Evolutionary conservation across 2,113 vertebrate genomes (phyloP).

Genomic region (Pycnonotus jocosus): DNA sequence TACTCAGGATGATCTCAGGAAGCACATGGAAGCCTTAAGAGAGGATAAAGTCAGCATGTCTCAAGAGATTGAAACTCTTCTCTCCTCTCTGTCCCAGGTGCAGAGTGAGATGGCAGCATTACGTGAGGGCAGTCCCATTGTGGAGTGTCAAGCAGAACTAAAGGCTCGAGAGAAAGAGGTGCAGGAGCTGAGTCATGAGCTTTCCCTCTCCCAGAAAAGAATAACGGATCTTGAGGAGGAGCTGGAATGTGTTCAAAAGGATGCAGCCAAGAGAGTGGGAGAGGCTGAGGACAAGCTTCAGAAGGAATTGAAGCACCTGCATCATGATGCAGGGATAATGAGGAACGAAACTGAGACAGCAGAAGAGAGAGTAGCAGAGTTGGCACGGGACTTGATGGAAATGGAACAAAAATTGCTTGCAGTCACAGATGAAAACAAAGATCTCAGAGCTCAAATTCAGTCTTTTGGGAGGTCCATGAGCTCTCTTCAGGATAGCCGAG

Average conservation of each 20-base stretch:
- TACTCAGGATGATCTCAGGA: conserved; percentile 34
- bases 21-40: conserved; percentile 12
- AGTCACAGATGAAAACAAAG: conserved; percentile 78
- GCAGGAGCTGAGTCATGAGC: conserved; percentile 73
- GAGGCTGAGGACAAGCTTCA: conserved; percentile 67
- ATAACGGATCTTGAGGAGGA: conserved; percentile 67
- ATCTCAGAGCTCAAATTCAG: conserved; percentile 81
- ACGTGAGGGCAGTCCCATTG: background rate
- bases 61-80: conserved; percentile 62
- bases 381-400: conserved; percentile 87
- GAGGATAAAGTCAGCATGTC: conserved; percentile 57
- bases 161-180: conserved; percentile 67
- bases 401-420: conserved; percentile 85
- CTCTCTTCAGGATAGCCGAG: conserved; percentile 87
- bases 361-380: conserved; percentile 91
- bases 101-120: conserved; percentile 45
- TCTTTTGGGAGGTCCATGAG: conserved; percentile 89
- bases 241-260: conserved; percentile 46
- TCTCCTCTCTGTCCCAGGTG: background rate
- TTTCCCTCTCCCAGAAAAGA: conserved; percentile 72
- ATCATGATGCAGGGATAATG: conserved; percentile 89
- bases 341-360: conserved; percentile 91
- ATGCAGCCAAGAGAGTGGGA: conserved; percentile 55
- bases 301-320: conserved; percentile 85
- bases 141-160: conserved; percentile 61